Evolutionary conservation across 92 coral and sea anemone genomes (phyloP).

Genomic region (Siderastrea siderea): DNA sequence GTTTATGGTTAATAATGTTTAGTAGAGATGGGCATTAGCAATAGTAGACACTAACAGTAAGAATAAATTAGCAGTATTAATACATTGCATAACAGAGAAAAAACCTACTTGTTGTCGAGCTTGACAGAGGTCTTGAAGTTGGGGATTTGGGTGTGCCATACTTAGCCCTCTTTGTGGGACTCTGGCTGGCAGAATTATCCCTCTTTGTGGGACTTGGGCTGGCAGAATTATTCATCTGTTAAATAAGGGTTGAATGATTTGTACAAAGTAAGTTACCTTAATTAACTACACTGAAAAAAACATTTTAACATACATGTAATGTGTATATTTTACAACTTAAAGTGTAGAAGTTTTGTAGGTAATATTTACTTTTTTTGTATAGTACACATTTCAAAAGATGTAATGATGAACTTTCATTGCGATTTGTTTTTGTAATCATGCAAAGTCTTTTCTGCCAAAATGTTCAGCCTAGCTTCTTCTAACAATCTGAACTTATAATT

Average conservation of each 20-base stretch:
- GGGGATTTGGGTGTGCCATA: conserved; percentile 49
- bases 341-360: conserved; percentile 52
- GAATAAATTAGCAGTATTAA: conserved; percentile 45
- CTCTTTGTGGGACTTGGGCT: conserved; percentile 62
- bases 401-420: conserved; percentile 48
- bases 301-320: conserved; percentile 20
- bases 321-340: conserved; percentile 37
- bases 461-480: conserved; percentile 53
- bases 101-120: conserved; percentile 56
- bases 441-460: conserved; percentile 44
- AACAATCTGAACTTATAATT: conserved; percentile 51
- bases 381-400: conserved; percentile 43
- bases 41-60: conserved; percentile 56
- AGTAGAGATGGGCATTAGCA: conserved; percentile 49
- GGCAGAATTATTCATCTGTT: conserved; percentile 57
- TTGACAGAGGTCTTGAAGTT: conserved; percentile 45
- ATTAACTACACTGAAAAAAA: conserved; percentile 30
- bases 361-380: conserved; percentile 48
- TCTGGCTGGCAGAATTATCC: conserved; percentile 53
- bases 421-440: conserved; percentile 32
- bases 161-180: conserved; percentile 64
- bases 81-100: conserved; percentile 32
- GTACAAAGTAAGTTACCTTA: conserved; percentile 22
- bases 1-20: conserved; percentile 47
- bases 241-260: conserved; percentile 51